Evolutionary conservation across 2,113 vertebrate species (phyloP).

Genomic region (Dromaius novaehollandiae): DNA sequence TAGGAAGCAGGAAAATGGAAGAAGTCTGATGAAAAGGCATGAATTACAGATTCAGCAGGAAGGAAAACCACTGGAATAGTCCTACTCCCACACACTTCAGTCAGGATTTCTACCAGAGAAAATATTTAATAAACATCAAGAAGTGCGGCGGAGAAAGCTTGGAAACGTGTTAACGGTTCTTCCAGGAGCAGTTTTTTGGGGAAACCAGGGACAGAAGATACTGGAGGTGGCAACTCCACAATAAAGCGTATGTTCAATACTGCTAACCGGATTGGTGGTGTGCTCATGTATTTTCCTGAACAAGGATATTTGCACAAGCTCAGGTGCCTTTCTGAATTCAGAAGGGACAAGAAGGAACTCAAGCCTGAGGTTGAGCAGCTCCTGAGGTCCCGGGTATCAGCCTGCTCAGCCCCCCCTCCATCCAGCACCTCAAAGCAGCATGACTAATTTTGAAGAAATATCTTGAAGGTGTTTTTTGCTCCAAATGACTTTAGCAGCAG

Average conservation of each 20-base stretch:
- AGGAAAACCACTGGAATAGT: not conserved
- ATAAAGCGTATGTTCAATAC: not conserved
- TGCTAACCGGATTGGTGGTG: rapidly evolving
- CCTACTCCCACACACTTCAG: not conserved
- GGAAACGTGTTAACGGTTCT: not conserved
- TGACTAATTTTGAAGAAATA: not conserved
- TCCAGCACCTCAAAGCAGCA: not conserved
- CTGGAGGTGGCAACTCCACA: not conserved
- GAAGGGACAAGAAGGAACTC: not conserved
- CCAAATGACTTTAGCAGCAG: not conserved
- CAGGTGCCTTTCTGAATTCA: not conserved
- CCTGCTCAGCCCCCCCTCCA: not conserved
- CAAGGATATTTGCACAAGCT: not conserved
- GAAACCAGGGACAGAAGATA: not conserved
- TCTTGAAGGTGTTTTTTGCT: not conserved
- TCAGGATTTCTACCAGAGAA: not conserved
- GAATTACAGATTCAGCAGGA: not conserved
- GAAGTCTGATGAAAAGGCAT: not conserved
- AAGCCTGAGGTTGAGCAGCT: not conserved
- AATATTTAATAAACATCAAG: not conserved
- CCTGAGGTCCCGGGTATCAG: rapidly evolving
- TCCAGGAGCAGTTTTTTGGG: rapidly evolving
- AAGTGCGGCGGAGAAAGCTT: not conserved
- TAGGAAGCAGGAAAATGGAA: not conserved
- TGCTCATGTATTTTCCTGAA: not conserved